Base-by-base conservation (phyloP, 2,797 vertebrate species). In the Rhadinocentrus ornatus region DNA sequence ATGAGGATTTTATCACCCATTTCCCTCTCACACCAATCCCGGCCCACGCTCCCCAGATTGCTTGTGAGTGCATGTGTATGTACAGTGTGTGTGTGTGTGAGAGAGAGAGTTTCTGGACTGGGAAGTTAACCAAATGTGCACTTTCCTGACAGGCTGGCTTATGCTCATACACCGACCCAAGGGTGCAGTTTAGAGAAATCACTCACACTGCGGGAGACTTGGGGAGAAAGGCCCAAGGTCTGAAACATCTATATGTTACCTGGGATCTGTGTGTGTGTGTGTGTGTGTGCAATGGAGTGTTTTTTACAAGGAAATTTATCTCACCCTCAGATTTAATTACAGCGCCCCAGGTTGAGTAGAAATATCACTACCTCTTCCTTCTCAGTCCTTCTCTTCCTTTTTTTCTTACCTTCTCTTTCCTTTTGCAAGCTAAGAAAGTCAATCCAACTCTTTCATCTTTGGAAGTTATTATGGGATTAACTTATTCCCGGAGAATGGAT, bases 1-100 rank as follows among this genome's bases (percentile, higher is more conserved):
- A 92, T 92, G 89, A 92, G 91, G 86, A 89, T 93, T 93, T 94
- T 92, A 93, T 92, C 91, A 91, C 88, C 91, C 85, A 90, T 91
- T 93, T 92, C 88, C 91, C 83, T 88, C 66, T 90, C 88, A 83
- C 84, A 78, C 83, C 50, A 58, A 82, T 72, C 78, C 75, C 65
- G 81, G 81, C 83, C 77, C 75, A 70, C 77, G 31, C 75, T 83
- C 66, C 81, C 69, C 48, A 78, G 75, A 86, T 77, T 80, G 81
- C 78, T 58, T 68, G 29, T 64, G 64, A 76, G 68, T 68, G 69
- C 39, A 56, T 35, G 53, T 67, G 63, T 35, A 54, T 34, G 61
- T 66, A 50, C 24, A 32, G 60, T 62, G 67, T 50, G 61, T 71
- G 61, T 65, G 53, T 73, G 72, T 69, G 71, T 64, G 56, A n/a